phyloP scores from a whole-genome alignment of 2,113 vertebrate genomes.

The Carassius carassius region DNA sequence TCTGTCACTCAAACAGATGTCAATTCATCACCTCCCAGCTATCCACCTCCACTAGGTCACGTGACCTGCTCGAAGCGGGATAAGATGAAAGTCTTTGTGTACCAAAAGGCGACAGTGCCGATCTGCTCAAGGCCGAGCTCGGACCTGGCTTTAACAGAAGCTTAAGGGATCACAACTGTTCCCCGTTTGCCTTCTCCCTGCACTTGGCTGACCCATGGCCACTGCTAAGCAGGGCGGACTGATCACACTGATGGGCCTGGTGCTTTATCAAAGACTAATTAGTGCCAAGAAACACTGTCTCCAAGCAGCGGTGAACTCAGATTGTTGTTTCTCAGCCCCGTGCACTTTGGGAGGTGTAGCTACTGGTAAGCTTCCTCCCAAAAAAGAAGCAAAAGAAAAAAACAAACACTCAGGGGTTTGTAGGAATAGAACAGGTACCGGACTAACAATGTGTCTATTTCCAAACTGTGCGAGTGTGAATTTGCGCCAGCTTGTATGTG shows the following conservation, averaged over 20 bases:
- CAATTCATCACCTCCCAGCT: conserved; percentile 48
- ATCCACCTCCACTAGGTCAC: conserved; percentile 42
- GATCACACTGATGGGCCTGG: conserved; percentile 48
- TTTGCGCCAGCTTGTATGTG: conserved; percentile 37
- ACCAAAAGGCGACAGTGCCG: conserved; percentile 18
- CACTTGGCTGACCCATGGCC: conserved; percentile 54
- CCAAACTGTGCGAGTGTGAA: conserved; percentile 44
- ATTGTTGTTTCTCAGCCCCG: conserved; percentile 64
- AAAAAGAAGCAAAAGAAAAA: conserved; percentile 58
- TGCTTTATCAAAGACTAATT: conserved; percentile 66
- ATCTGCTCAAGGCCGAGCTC: conserved; percentile 40
- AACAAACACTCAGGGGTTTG: conserved; percentile 43
- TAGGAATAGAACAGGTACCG: conserved; percentile 59
- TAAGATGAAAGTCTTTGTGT: conserved; percentile 46
- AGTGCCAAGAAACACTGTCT: conserved; percentile 58
- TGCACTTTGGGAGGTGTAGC: conserved; percentile 71
- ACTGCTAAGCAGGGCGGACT: conserved; percentile 43
- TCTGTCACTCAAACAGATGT: conserved; percentile 54
- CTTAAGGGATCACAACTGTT: conserved; percentile 56
- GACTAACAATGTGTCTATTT: conserved; percentile 60
- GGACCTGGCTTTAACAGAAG: conserved; percentile 48
- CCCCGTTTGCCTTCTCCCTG: conserved; percentile 33
- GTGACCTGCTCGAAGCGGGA: conserved; percentile 38
- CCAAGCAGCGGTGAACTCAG: conserved; percentile 56
- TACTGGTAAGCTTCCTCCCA: conserved; percentile 69